A percentile compares a stretch with the other conserved stretches of the same genome.
These are phyloP conservation scores for Callinectes sapidus DNA, from an alignment of 2,888 invertebrate species.

Conservation along the genomic window DNA sequence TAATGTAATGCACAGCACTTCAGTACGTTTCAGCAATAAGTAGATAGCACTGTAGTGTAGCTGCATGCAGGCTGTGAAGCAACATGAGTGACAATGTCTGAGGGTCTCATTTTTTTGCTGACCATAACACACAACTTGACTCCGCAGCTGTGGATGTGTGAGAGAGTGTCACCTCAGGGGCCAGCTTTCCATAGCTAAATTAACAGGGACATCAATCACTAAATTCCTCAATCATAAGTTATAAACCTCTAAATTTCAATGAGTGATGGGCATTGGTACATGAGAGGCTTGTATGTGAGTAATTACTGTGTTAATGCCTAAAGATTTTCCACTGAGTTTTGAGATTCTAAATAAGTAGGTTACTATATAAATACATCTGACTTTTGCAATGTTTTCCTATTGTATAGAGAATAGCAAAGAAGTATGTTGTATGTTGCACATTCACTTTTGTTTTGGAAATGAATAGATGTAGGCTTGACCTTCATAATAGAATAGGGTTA, in stretches of 20 bases:
- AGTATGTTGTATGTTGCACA: conserved; percentile 22
- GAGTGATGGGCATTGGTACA: background rate
- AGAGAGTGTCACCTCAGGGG: conserved; percentile 3
- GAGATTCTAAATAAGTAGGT: background rate
- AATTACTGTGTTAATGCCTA: background rate
- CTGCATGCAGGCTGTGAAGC: conserved; percentile 55
- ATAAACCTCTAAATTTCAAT: background rate
- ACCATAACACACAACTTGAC: conserved; percentile 12
- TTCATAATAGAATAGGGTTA: background rate
- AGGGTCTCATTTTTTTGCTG: background rate
- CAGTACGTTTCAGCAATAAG: conserved; percentile 52
- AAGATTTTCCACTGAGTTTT: background rate
- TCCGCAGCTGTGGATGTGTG: conserved; percentile 4
- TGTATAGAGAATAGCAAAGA: background rate
- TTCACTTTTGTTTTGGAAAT: background rate
- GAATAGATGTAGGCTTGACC: conserved; percentile 2
- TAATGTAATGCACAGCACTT: conserved; percentile 52
- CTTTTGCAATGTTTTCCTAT: conserved; percentile 29
- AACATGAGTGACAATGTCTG: conserved; percentile 28
- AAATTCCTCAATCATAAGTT: background rate
- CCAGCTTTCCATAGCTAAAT: background rate
- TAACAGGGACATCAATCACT: background rate
- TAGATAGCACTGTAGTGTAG: conserved; percentile 50
- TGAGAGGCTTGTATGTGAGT: background rate
- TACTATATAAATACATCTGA: background rate